A percentile compares a stretch with the other conserved stretches of the same genome.
phyloP scores from a whole-genome alignment of 2,113 vertebrate species.

The Hemibagrus wyckioides region DNA sequence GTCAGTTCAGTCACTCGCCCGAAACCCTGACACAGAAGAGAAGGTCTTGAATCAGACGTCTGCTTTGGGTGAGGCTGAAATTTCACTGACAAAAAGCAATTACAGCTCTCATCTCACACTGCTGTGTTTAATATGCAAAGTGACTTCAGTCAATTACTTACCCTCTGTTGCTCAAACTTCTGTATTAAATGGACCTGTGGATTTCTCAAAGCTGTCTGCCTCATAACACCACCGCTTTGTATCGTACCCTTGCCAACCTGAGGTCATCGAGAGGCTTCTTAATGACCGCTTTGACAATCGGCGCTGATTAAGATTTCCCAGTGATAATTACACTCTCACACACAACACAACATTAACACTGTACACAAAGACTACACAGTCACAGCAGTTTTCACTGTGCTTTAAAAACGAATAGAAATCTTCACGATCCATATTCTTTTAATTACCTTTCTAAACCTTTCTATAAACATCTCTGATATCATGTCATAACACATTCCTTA shows the following conservation, averaged over 20 bases:
- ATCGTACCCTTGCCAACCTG: slow-evolving; percentile 13
- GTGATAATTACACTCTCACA: slow-evolving; percentile 31
- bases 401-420: background rate
- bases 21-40: background rate
- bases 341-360: background rate
- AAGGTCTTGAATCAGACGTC: background rate
- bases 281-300: slow-evolving; percentile 48
- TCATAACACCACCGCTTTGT: slow-evolving; percentile 5
- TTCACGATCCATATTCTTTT: background rate
- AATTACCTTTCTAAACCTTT: background rate
- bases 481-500: background rate
- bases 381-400: background rate
- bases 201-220: background rate
- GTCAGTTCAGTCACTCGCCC: background rate
- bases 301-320: slow-evolving; percentile 40
- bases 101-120: background rate
- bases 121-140: slow-evolving; percentile 1
- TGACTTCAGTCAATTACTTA: background rate
- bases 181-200: background rate
- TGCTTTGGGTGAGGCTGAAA: background rate
- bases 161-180: background rate
- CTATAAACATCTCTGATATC: background rate
- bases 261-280: slow-evolving; percentile 33
- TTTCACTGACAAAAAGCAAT: slow-evolving; percentile 8
- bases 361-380: background rate